phyloP scores from a whole-genome alignment of 2,888 invertebrate species.

The Erynnis tages region DNA sequence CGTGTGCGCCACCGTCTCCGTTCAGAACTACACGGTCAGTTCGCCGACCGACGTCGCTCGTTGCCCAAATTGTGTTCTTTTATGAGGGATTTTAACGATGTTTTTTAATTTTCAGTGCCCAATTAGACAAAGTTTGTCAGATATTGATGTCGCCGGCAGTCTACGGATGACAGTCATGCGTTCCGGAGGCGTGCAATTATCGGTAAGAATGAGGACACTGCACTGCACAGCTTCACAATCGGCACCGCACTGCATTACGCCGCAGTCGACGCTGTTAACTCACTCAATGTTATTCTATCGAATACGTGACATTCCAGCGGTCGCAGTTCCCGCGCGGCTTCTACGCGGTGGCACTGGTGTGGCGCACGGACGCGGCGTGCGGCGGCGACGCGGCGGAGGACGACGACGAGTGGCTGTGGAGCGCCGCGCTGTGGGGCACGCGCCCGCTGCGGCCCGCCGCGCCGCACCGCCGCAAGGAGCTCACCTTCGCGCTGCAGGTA shows the following conservation, averaged over 20 bases:
- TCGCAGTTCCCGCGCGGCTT: slow-evolving; percentile 57
- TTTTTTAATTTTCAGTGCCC: slow-evolving; percentile 56
- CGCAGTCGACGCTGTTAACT: too few species aligned
- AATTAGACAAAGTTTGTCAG: slow-evolving; percentile 51
- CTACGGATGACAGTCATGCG: slow-evolving; percentile 61
- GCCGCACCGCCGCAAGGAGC: slow-evolving; percentile 37
- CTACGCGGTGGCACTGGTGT: slow-evolving; percentile 55
- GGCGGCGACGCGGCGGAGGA: slow-evolving; percentile 39
- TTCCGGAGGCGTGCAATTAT: slow-evolving; percentile 60
- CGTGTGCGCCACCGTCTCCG: slow-evolving; percentile 61
- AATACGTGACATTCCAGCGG: slow-evolving; percentile 45
- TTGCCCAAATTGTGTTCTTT: too few species aligned
- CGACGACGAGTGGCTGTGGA: slow-evolving; percentile 57
- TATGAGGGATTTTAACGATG: not conserved
- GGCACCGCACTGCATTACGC: too few species aligned
- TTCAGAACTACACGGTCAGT: slow-evolving; percentile 58
- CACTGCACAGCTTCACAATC: too few species aligned
- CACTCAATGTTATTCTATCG: too few species aligned
- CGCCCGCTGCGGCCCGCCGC: slow-evolving; percentile 18
- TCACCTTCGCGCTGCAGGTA: slow-evolving; percentile 47
- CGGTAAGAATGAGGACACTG: slow-evolving; percentile 55
- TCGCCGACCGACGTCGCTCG: not conserved
- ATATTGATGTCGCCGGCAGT: slow-evolving; percentile 35
- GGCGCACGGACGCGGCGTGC: slow-evolving; percentile 47
- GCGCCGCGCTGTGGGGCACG: slow-evolving; percentile 40